Base-by-base conservation (phyloP, 1,140 invertebrate genomes). In the Caenorhabditis remanei region DNA sequence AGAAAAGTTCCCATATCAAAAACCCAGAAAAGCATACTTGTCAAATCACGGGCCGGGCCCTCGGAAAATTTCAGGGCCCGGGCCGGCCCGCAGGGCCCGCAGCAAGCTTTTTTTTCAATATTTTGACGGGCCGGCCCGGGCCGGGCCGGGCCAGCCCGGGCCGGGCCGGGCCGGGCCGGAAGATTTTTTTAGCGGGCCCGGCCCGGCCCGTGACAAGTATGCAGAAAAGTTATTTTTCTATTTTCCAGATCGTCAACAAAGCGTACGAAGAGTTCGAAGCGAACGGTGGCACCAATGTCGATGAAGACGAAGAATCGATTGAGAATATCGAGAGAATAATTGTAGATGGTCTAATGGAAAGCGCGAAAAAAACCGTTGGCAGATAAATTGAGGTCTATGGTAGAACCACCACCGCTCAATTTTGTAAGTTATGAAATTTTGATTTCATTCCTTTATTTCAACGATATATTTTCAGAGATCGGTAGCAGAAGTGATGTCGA, bases 271-370 rank as follows among this genome's bases (percentile, higher is more conserved):
- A 79, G 14, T 79, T 79, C 11, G 71, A 79, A 9, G n/a, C 21
- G 14, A 53, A 50, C n/a, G 24, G 14, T 11, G 2, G 16, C 50
- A 53, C 50, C 5, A 11, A 16, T 11, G 32, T 13, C 13, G 46
- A 50, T 16, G 43, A 71, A n/a, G 67, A 65, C 16, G 61, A 71
- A n/a, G 71, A 79, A 53, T 79, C 46, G 4, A 79, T 79, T 79
- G 71, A 79, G 19, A 79, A 79, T 50, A 79, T 79, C n/a, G 71
- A 79, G 46, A 79, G 71, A 79, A 53, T 79, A 6, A 79, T 79
- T 32, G 71, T 79, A 2, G 71, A 79, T 50, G 71, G 71, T 6
- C 21, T 79, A 0, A 13, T 79, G 71, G 71, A 79, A 24, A 79
- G 71, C 41, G 71, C 71, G 7, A 79, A 79, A 3, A n/a, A 79